Percentiles rank a stretch among this genome's conserved stretches.
phyloP scores from a whole-genome alignment of 2,797 vertebrate genomes.

The Spondyliosoma cantharus region DNA sequence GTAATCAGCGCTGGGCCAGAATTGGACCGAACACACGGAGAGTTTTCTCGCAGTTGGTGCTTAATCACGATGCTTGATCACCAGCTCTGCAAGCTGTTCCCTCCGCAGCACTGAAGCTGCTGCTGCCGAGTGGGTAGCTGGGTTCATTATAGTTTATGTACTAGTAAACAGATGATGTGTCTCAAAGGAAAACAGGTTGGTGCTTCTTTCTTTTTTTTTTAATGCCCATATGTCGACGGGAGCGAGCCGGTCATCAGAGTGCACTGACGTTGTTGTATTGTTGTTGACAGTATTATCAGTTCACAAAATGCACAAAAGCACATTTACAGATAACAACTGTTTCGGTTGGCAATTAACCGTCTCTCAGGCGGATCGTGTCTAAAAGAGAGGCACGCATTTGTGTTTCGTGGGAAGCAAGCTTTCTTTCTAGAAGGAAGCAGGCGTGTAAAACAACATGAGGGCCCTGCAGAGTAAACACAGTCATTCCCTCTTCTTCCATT shows the following conservation, averaged over 20 bases:
- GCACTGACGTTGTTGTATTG: neutral
- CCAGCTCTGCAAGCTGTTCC: slow-evolving; percentile 81
- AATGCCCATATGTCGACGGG: slow-evolving; percentile 37
- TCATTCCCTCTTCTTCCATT: slow-evolving; percentile 13
- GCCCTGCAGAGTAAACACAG: slow-evolving; percentile 37
- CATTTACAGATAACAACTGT: too few species aligned
- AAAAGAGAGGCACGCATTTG: neutral
- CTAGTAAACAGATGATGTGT: slow-evolving; percentile 72
- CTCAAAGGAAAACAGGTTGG: slow-evolving; percentile 60
- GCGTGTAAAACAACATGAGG: slow-evolving; percentile 27
- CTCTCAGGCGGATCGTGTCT: neutral
- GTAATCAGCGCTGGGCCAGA: slow-evolving; percentile 77
- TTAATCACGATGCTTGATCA: slow-evolving; percentile 84
- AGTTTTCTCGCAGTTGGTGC: slow-evolving; percentile 80
- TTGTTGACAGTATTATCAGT: neutral
- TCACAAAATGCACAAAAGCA: neutral
- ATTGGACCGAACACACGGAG: slow-evolving; percentile 77
- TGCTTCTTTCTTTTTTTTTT: slow-evolving; percentile 20
- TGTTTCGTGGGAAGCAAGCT: slow-evolving; percentile 33
- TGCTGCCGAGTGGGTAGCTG: slow-evolving; percentile 59
- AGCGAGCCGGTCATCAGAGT: slow-evolving; percentile 28
- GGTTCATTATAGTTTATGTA: slow-evolving; percentile 76
- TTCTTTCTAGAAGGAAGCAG: slow-evolving; percentile 15
- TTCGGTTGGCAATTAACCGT: neutral
- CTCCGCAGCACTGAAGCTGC: slow-evolving; percentile 60